Conservation (phyloP, 2,888 invertebrate genomes). For the Deroplatys truncata region DNA sequence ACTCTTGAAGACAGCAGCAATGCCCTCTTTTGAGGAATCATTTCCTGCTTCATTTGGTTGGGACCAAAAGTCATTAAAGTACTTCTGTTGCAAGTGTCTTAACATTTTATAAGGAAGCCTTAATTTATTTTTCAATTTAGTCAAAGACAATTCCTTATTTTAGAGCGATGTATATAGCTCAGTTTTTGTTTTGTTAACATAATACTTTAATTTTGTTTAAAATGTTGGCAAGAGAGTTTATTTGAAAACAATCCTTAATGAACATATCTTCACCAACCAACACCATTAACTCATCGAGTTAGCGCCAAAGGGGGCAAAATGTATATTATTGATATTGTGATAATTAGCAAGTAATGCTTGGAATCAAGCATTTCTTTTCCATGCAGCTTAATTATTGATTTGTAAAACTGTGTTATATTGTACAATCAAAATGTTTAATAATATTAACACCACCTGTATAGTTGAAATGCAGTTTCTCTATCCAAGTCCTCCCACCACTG, state of each 20-base stretch:
- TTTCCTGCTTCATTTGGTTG: neutral
- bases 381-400: neutral
- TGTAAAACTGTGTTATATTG: neutral
- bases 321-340: neutral
- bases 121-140: neutral
- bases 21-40: neutral
- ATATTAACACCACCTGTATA: neutral
- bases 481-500: neutral
- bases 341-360: neutral
- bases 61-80: neutral
- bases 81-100: neutral
- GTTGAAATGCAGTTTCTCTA: neutral
- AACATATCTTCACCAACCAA: neutral
- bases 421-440: neutral
- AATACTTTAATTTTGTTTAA: neutral
- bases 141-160: neutral
- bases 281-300: neutral
- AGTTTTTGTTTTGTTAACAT: neutral
- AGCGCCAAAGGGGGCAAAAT: neutral
- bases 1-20: constrained; percentile 27
- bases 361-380: neutral
- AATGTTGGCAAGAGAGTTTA: neutral
- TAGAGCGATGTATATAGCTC: neutral
- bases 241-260: neutral
- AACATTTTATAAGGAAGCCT: neutral